These are phyloP conservation scores for Neomonachus schauinslandi DNA, from an alignment of 2,113 vertebrate species.

Conservation along the genomic window DNA sequence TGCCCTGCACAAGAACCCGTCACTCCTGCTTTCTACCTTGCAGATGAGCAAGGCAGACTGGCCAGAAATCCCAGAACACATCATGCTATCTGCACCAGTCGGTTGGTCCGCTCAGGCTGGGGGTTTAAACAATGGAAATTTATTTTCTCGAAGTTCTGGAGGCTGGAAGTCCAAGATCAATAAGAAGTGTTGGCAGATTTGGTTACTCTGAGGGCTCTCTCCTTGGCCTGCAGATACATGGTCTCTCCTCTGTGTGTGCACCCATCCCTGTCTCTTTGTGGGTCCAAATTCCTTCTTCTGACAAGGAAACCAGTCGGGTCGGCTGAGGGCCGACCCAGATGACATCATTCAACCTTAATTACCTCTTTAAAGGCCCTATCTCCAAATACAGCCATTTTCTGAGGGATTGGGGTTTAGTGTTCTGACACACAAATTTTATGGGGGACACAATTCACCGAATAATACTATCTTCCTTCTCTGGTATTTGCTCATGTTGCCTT, in stretches of 20 bases:
- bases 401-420: background rate
- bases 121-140: background rate
- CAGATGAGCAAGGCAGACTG: background rate
- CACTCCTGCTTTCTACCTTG: background rate
- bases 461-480: background rate
- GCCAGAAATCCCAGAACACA: background rate
- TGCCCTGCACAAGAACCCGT: background rate
- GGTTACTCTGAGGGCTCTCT: background rate
- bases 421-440: background rate
- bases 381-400: background rate
- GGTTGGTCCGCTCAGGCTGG: background rate
- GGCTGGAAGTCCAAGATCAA: background rate
- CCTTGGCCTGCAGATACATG: background rate
- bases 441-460: background rate
- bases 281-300: background rate
- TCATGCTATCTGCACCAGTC: background rate
- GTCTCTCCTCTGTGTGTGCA: background rate
- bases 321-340: background rate
- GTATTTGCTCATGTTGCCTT: background rate
- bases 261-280: background rate
- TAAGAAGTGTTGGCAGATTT: background rate
- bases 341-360: background rate
- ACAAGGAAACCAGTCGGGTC: background rate
- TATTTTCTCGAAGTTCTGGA: background rate
- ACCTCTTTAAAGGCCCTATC: background rate